phyloP scores from a whole-genome alignment of 2,797 vertebrate genomes.

The Sebastiscus tertius region DNA sequence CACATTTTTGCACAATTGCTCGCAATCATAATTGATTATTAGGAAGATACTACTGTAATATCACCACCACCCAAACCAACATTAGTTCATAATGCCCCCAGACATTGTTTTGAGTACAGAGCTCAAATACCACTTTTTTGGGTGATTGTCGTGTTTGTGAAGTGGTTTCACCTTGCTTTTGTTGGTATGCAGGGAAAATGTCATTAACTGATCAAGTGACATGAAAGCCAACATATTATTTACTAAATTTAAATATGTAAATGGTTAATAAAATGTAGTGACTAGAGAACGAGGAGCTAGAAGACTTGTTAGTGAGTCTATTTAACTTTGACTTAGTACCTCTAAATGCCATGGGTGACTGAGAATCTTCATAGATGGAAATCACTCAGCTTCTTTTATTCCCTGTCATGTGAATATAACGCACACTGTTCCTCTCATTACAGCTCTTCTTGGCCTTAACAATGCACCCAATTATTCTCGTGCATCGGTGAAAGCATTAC shows the following conservation, averaged over 20 bases:
- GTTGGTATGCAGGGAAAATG: background rate
- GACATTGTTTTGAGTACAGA: background rate
- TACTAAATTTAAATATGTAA: background rate
- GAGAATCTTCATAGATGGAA: background rate
- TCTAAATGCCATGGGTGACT: background rate
- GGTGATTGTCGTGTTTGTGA: background rate
- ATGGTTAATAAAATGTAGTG: background rate
- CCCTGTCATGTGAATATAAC: background rate
- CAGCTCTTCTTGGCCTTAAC: background rate
- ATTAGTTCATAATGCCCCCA: background rate
- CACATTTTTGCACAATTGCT: background rate
- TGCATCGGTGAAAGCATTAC: conserved; percentile 38
- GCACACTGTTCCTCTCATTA: background rate
- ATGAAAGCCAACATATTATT: background rate
- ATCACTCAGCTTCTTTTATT: background rate
- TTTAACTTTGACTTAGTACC: background rate
- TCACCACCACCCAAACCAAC: background rate
- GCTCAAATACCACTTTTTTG: background rate
- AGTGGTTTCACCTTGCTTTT: background rate
- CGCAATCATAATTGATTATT: background rate
- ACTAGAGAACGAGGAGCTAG: background rate
- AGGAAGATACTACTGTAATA: background rate
- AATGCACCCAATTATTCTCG: conserved; percentile 21
- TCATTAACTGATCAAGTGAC: background rate
- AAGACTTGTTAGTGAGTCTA: background rate